Percentiles rank a stretch among this genome's conserved stretches.
These are phyloP conservation scores for Heliconius congener DNA, from an alignment of 1,140 invertebrate species.

Conservation along the genomic window DNA sequence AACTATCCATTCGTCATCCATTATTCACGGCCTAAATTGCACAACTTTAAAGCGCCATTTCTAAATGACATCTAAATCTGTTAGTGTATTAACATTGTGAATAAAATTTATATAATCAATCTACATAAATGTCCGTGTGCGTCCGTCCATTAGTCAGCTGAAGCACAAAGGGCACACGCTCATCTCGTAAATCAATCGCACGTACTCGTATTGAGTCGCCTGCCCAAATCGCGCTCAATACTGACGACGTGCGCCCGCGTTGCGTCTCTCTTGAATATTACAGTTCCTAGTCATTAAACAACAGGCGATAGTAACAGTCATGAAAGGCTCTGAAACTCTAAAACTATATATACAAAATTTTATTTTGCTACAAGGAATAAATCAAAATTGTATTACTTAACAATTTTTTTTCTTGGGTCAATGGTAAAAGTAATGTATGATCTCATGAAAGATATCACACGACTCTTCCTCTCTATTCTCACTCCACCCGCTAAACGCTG, in stretches of 20 bases:
- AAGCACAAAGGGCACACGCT: conserved; percentile 80
- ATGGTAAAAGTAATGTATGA: too few relatives aligned
- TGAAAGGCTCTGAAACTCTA: background rate
- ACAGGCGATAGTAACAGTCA: background rate
- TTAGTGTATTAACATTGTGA: conserved; percentile 81
- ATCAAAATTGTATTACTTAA: background rate
- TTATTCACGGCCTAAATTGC: conserved; percentile 81
- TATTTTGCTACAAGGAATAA: background rate
- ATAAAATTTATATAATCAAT: conserved; percentile 82
- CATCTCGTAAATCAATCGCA: conserved; percentile 79
- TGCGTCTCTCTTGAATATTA: conserved; percentile 1
- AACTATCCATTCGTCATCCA: conserved; percentile 77
- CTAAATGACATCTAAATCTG: conserved; percentile 82
- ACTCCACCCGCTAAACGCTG: too few relatives aligned
- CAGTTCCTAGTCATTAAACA: conserved; percentile 62
- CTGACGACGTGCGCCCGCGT: conserved; percentile 43
- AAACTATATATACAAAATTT: background rate
- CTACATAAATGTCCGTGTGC: conserved; percentile 81
- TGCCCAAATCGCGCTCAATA: conserved; percentile 75
- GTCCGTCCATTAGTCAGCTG: conserved; percentile 78
- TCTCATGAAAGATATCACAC: too few relatives aligned
- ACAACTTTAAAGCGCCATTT: conserved; percentile 81
- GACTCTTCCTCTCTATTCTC: too few relatives aligned
- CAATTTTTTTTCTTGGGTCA: background rate
- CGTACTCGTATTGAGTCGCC: conserved; percentile 71